Base-by-base conservation (phyloP, 2,888 invertebrate species). In the Nomada fabriciana region DNA sequence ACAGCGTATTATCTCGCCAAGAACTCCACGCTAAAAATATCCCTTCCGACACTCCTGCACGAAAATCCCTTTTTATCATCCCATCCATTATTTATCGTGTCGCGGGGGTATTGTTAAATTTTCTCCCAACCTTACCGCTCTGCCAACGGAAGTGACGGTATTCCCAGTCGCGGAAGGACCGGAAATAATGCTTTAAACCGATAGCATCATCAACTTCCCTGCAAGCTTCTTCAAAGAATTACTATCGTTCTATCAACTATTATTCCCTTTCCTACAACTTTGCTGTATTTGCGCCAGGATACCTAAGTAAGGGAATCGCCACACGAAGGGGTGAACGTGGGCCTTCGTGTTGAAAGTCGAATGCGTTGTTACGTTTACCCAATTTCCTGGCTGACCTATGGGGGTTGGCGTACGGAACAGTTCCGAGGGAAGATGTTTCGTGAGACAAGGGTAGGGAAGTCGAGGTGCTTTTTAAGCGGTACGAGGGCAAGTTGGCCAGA, bases 181-280 rank as follows among this genome's bases (percentile, higher is more conserved):
- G 79, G 79, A 79, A 79, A 79, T 70, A 76, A 76, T 79, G 64
- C 76, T 76, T 79, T 60, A 76, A 76, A 65, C 76, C 84, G 84
- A 84, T 85, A 69, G 65, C 52, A 73, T 73, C 67, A 52, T 79
- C 43, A 64, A 42, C 63, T 76, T 76, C 52, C 78, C 65, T 11
- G 20, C 4, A 20, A 20, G 75, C 50, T 55, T 1, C 36, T 25
- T 13, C 57, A 43, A 70, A 70, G 76, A 72, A n/a, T 25, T 50
- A 50, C 36, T 15, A 42, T 10, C 47, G 20, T 20, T 29, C 18
- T 43, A 29, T 64, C 52, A 13, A 29, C 42, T 23, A 2, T 29
- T 15, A 42, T 70, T 15, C n/a, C 55, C 13, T 20, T 29, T 36
- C 29, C 13, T 2, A 15, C 15, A 29, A 4, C 7, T 29, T n/a